Conservation (phyloP, 2,888 invertebrate species). For the Pollenia angustigena region DNA sequence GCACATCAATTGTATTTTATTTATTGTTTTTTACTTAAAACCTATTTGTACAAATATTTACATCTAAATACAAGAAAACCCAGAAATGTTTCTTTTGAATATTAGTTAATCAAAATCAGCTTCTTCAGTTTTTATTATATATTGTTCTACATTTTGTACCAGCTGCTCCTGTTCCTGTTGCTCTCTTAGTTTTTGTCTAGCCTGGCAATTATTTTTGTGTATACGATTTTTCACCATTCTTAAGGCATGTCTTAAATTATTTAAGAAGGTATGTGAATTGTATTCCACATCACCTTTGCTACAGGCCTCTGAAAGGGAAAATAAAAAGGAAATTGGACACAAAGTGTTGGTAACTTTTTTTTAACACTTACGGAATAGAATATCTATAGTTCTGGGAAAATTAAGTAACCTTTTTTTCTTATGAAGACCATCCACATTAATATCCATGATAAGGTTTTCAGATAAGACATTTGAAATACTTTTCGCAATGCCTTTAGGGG, state of each 20-base stretch:
- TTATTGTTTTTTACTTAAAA: neutral
- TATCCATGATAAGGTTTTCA: slow-evolving; percentile 55
- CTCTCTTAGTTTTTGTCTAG: slow-evolving; percentile 60
- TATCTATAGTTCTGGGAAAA: slow-evolving; percentile 57
- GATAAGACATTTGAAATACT: slow-evolving; percentile 59
- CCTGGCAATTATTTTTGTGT: slow-evolving; percentile 65
- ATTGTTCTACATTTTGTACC: slow-evolving; percentile 14
- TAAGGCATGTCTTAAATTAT: slow-evolving; percentile 48
- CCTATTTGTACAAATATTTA: slow-evolving; percentile 54
- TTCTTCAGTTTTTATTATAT: slow-evolving; percentile 58
- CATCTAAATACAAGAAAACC: neutral
- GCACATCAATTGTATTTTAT: too few relatives aligned
- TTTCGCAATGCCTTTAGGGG: slow-evolving; percentile 58
- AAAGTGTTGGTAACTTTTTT: neutral
- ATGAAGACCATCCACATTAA: slow-evolving; percentile 64
- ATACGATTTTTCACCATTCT: slow-evolving; percentile 63
- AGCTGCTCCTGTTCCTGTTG: slow-evolving; percentile 2
- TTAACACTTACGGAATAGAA: slow-evolving; percentile 55
- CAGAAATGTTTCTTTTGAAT: neutral
- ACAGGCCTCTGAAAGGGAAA: slow-evolving; percentile 33
- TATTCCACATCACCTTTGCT: slow-evolving; percentile 44
- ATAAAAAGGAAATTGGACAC: neutral
- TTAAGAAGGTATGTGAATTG: slow-evolving; percentile 34
- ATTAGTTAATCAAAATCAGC: slow-evolving; percentile 48
- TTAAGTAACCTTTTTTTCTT: slow-evolving; percentile 58